A percentile compares a stretch with the other conserved stretches of the same genome.
phyloP scores from a whole-genome alignment of 2,888 invertebrate genomes.

The Tridacna gigas region DNA sequence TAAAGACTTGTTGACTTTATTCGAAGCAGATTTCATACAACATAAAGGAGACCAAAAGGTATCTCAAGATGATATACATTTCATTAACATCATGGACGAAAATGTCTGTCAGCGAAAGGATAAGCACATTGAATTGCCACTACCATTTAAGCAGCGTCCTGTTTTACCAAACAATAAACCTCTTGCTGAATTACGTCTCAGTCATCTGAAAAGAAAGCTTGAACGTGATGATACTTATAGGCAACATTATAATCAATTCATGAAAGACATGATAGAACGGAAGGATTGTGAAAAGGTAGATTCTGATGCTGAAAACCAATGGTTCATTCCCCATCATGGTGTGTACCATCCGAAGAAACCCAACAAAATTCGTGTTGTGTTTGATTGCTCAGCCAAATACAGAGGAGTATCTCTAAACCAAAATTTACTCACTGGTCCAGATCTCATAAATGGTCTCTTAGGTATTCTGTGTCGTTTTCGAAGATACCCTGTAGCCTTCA shows the following conservation, averaged over 20 bases:
- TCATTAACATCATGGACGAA: background rate
- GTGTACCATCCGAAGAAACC: conserved; percentile 38
- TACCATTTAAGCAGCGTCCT: conserved; percentile 21
- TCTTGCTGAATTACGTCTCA: conserved; percentile 9
- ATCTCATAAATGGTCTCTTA: conserved; percentile 61
- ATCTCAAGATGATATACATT: conserved; percentile 9
- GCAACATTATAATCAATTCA: conserved; percentile 14
- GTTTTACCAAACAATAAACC: conserved; percentile 22
- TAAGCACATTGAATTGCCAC: conserved; percentile 30
- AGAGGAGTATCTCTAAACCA: conserved; percentile 26
- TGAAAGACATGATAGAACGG: background rate
- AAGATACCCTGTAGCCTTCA: conserved; percentile 48
- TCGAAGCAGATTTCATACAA: background rate
- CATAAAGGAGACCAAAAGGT: background rate
- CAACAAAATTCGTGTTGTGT: conserved; percentile 35
- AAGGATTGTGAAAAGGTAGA: background rate
- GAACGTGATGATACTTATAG: conserved; percentile 1
- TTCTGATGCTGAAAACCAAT: conserved; percentile 30
- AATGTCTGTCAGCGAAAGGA: conserved; percentile 5
- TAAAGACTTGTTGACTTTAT: background rate
- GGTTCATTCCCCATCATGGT: conserved; percentile 23
- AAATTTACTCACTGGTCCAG: conserved; percentile 52
- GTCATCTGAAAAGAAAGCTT: background rate
- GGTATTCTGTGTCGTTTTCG: conserved; percentile 62
- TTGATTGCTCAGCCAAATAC: conserved; percentile 51